Percentiles rank a stretch among this genome's conserved stretches.
phyloP scores from a whole-genome alignment of 2,113 vertebrate genomes.

The Bambusicola thoracicus region DNA sequence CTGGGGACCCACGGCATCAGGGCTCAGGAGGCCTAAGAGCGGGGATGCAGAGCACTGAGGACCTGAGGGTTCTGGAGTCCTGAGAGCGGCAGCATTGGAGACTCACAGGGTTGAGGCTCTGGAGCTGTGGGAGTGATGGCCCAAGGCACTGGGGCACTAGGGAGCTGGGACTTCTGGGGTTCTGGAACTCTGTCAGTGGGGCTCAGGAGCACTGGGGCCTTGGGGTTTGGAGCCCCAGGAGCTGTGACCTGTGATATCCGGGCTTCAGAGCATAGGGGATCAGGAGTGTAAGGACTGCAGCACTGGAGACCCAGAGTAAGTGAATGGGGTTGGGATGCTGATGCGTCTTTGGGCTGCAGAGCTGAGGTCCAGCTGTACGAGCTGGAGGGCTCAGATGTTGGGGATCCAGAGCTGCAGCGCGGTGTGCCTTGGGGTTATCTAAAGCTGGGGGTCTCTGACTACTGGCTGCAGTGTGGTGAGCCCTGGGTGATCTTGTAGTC shows the following conservation, averaged over 20 bases:
- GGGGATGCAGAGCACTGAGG: no score
- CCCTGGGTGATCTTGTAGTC: background rate
- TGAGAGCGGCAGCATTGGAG: background rate
- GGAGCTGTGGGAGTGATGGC: background rate
- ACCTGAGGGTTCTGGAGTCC: no score
- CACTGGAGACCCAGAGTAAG: background rate
- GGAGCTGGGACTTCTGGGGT: no score
- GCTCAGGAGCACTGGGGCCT: background rate
- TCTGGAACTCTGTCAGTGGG: background rate
- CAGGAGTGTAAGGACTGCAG: background rate
- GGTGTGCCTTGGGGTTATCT: rapidly evolving
- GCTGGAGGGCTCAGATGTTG: rapidly evolving
- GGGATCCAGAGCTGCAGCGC: rapidly evolving
- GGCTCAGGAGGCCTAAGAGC: no score
- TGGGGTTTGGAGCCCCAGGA: background rate
- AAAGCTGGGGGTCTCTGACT: no score
- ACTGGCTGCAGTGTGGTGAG: background rate
- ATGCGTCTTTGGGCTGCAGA: background rate
- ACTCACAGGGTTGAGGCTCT: no score
- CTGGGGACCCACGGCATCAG: background rate
- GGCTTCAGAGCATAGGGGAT: background rate
- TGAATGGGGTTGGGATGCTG: background rate
- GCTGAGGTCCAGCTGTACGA: rapidly evolving
- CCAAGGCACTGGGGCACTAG: no score
- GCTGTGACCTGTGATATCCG: background rate